Base-by-base conservation (phyloP, 1,140 invertebrate species). In the Anastrepha obliqua region DNA sequence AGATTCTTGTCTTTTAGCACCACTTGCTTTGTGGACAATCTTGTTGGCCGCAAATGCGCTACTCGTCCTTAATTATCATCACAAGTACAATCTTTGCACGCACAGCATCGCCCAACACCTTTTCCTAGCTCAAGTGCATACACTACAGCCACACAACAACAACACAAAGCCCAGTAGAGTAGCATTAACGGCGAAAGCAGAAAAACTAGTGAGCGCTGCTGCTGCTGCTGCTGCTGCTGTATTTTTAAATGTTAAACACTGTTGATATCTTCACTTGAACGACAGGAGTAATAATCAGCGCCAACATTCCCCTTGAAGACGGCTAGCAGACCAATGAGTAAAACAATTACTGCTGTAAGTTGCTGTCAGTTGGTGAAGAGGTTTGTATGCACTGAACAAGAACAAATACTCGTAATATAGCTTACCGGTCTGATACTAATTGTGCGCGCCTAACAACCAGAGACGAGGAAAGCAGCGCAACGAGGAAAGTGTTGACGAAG, bases 41-140 rank as follows among this genome's bases (percentile, higher is more conserved):
- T 39, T 47, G 44, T 74, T 74, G 44, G 44, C 39, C 39, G 67
- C 67, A 74, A 74, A 74, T 74, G 67, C n/a, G 67, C 65, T 67
- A 9, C 67, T 74, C 67, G 15, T 42, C 44, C 39, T 74, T 74
- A 74, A 74, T 74, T 74, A 74, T 74, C 15, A 74, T 74, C 67
- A 74, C 67, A 74, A 74, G 67, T 42, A 44, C 39, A 44, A 47
- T 70, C 67, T 47, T 70, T 5, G 4, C 67, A 67, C 64, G 13
- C 65, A 47, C 11, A 47, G 42, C 13, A 39, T 62, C 17, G 60
- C 9, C 60, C 60, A 62, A 62, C 5, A 67, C 64, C 39, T 39
- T 11, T 55, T 8, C 51, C 6, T 8, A 55, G 51, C 51, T 8
- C 51, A 55, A 55, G 51, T 55, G 51, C 51, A 55, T 3, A 55